Evolutionary conservation across 2,888 invertebrate genomes (phyloP).

Genomic region (Tachystola acroxantha): DNA sequence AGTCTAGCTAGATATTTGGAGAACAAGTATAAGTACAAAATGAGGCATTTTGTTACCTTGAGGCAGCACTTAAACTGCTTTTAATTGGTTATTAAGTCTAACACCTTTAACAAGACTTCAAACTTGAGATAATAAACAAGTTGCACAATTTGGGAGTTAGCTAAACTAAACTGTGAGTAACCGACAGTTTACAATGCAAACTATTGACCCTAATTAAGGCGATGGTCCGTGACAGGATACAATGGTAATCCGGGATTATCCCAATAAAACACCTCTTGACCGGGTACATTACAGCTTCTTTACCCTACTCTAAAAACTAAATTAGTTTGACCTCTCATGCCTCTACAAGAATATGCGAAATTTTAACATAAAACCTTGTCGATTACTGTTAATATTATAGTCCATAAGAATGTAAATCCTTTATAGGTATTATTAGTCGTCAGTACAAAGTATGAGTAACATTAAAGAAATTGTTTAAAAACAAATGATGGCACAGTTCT

Average conservation of each 20-base stretch:
- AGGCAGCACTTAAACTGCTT: too few relatives aligned
- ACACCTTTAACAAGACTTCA: slow-evolving; percentile 3
- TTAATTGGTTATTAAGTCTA: neutral
- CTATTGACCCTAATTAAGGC: slow-evolving; percentile 71
- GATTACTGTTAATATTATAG: too few relatives aligned
- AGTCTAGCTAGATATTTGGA: too few relatives aligned
- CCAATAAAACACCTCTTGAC: slow-evolving; percentile 71
- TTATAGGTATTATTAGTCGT: too few relatives aligned
- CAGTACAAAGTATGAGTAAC: too few relatives aligned
- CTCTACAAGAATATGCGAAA: slow-evolving; percentile 8
- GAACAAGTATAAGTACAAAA: too few relatives aligned
- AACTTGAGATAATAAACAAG: neutral
- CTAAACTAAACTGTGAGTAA: slow-evolving; percentile 12
- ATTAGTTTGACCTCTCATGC: neutral
- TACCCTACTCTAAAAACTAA: neutral
- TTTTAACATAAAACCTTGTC: too few relatives aligned
- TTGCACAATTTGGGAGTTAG: neutral
- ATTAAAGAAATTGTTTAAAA: neutral
- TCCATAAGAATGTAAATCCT: too few relatives aligned
- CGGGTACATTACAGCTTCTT: slow-evolving; percentile 18
- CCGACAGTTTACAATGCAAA: slow-evolving; percentile 23
- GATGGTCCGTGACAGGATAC: slow-evolving; percentile 61
- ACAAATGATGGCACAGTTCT: slow-evolving; percentile 14
- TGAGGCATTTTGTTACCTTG: too few relatives aligned
- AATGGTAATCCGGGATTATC: slow-evolving; percentile 69